Evolutionary conservation across 2,888 invertebrate species (phyloP).

Genomic region (Patella depressa): DNA sequence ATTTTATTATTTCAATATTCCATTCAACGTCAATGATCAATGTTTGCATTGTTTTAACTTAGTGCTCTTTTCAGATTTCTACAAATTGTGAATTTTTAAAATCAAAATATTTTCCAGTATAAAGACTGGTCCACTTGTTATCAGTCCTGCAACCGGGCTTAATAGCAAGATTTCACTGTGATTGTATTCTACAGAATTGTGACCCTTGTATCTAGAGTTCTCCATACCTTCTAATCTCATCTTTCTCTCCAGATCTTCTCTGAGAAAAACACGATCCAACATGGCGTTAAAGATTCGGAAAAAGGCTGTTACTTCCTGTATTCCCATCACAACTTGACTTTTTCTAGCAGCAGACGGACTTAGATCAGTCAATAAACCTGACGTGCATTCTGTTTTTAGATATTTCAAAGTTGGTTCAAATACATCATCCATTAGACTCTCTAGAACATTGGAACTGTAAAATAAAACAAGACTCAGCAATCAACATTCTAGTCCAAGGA

Average conservation of each 20-base stretch:
- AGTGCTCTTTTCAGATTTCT: too few relatives aligned
- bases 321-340: conserved; percentile 53
- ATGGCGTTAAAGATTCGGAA: conserved; percentile 62
- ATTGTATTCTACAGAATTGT: too few relatives aligned
- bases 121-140: too few relatives aligned
- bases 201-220: neutral
- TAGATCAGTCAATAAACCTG: conserved; percentile 55
- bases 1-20: too few relatives aligned
- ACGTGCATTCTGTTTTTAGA: conserved; percentile 53
- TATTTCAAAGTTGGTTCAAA: conserved; percentile 65
- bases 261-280: conserved; percentile 57
- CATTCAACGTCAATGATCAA: too few relatives aligned
- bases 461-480: neutral
- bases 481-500: too few relatives aligned
- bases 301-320: conserved; percentile 63
- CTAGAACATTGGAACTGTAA: conserved; percentile 61
- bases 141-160: too few relatives aligned
- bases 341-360: conserved; percentile 37
- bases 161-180: too few relatives aligned
- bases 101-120: too few relatives aligned
- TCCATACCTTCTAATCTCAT: conserved; percentile 44
- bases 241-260: conserved; percentile 64
- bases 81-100: too few relatives aligned
- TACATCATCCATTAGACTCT: conserved; percentile 60
- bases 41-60: too few relatives aligned